Conservation (phyloP, 2,797 vertebrate species). For the Sylvia borin region DNA sequence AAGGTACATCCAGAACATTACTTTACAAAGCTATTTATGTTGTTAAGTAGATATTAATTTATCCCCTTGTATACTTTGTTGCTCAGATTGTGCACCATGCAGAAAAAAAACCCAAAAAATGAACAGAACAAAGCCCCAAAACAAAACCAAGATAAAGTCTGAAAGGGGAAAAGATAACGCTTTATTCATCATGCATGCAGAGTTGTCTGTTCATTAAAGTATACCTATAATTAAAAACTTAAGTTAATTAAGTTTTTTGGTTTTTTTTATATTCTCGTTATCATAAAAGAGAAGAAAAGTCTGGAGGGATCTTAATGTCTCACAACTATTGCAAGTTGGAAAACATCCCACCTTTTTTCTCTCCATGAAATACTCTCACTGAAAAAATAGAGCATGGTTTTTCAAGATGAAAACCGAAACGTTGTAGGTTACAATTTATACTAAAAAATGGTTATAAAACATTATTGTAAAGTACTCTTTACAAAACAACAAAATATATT, state of each 20-base stretch:
- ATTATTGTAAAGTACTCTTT: not conserved
- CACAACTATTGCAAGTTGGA: not conserved
- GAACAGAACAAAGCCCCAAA: not conserved
- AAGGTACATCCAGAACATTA: not conserved
- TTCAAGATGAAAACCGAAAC: not conserved
- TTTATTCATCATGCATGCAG: conserved; percentile 52
- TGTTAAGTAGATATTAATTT: conserved; percentile 9
- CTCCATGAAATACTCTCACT: not conserved
- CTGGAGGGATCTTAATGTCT: conserved; percentile 16
- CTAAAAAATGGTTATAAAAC: not conserved
- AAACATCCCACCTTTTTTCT: not conserved
- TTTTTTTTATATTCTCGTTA: conserved; percentile 52
- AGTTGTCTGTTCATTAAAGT: conserved; percentile 62
- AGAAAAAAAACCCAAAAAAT: not conserved
- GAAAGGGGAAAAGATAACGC: conserved; percentile 39
- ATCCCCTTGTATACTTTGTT: not conserved
- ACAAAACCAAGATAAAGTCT: conserved; percentile 39
- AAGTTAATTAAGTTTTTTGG: conserved; percentile 56
- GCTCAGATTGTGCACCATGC: not conserved
- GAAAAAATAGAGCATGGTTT: not conserved
- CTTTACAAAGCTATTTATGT: not conserved
- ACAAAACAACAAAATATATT: not conserved
- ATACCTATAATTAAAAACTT: conserved; percentile 67
- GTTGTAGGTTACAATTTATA: not conserved
- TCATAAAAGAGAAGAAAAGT: conserved; percentile 45